Evolutionary conservation across 2,113 vertebrate species (phyloP), one percentile per base, ranked within the genome.

Genomic region (Aspiorhynchus laticeps): DNA sequence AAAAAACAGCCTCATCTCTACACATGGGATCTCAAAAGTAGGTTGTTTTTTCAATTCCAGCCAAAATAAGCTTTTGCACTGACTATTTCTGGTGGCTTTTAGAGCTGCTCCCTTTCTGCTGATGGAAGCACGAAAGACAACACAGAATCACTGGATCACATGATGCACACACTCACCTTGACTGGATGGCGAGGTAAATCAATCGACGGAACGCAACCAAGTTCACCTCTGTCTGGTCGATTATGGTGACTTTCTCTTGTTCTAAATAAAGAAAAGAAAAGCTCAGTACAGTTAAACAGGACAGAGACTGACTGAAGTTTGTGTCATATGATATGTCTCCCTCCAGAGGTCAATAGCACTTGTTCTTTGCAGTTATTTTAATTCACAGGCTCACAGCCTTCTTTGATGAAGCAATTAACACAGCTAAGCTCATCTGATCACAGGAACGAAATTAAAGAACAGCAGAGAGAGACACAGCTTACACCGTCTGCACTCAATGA

Each of bases 111-210:
- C 19, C 61, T 67, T 87, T 85, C 67, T 89, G 78, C n/a, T 75
- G 79, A 82, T 17, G 28, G 80, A 82, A 53, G 41, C 38, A 21
- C 17, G 26, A 26, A 82, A 53, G 26, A 46, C 41, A 41, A 48
- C 26, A 82, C 36, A 28, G 17, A 51, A 31, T 12, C 28, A 36
- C n/a, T 59, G 5, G 36, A 36, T 56, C 28, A 67, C 46, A 69
- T 82, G 78, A 61, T 28, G 71, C 48, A 43, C 43, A 31, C 38
- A 71, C 91, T 93, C 95, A 99, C 98, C 98, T 99, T 91, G 98
- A 99, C 86, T 99, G 98, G 90, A 99, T 99, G 87, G 97, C 98
- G 31, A 99, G 97, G 94, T 99, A 99, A 94, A 99, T 99, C 83
- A 97, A 98, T 90, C 98, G 96, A 83, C 98, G 97, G 89, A 99